phyloP scores from a whole-genome alignment of 2,113 vertebrate species.

The Seriola rivoliana region DNA sequence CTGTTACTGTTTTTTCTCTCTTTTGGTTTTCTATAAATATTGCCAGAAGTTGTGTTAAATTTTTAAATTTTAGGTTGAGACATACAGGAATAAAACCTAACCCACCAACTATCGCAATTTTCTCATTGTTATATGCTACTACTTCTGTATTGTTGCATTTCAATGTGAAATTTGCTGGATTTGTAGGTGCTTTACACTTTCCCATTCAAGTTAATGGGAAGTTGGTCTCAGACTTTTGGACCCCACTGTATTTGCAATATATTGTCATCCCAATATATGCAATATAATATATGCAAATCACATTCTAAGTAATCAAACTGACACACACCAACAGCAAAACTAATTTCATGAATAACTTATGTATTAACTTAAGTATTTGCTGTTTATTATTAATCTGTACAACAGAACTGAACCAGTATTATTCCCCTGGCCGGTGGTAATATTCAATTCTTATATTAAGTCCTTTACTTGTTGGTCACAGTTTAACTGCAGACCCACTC shows the following conservation, averaged over 20 bases:
- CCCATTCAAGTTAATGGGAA: too few species aligned
- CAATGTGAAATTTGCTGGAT: neutral
- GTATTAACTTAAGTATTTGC: neutral
- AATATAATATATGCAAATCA: too few species aligned
- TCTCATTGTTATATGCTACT: neutral
- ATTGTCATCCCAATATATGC: too few species aligned
- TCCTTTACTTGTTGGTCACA: slow-evolving; percentile 8
- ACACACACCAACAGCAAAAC: neutral
- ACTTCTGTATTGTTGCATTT: neutral
- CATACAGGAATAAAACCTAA: neutral
- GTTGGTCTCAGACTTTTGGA: too few species aligned
- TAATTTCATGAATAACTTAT: neutral
- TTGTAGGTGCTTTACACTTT: too few species aligned
- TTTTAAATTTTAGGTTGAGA: neutral
- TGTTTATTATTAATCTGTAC: slow-evolving; percentile 1
- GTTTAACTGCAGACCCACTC: slow-evolving; percentile 9
- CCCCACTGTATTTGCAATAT: too few species aligned
- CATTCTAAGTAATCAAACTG: too few species aligned
- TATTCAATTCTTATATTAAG: slow-evolving; percentile 9
- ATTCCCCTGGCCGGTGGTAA: neutral
- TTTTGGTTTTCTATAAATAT: neutral
- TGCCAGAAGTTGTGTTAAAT: neutral
- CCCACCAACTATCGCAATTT: neutral
- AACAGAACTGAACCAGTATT: neutral
- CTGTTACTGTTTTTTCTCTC: too few species aligned